Conservation (phyloP, 2,888 invertebrate species). For the Microctonus hyperodae region DNA sequence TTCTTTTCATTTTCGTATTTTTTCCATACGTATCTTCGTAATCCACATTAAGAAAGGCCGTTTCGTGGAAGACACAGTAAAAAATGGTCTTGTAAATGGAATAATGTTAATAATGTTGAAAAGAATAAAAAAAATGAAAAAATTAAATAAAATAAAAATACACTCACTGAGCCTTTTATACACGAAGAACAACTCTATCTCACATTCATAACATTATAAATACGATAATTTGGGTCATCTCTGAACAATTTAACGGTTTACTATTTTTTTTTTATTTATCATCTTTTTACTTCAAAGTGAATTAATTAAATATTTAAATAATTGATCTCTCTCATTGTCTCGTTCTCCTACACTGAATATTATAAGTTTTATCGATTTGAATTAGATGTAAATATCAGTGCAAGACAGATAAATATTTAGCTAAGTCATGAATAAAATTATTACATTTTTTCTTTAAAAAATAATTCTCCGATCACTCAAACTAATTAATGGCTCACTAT, state of each 20-base stretch:
- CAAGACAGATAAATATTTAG: constrained; percentile 6
- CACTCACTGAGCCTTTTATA: constrained; percentile 31
- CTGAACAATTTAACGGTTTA: constrained; percentile 43
- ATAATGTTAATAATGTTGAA: too few relatives aligned
- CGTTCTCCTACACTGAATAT: constrained; percentile 9
- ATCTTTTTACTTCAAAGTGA: constrained; percentile 23
- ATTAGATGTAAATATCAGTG: constrained; percentile 27
- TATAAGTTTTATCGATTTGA: constrained; percentile 19
- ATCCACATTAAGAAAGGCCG: constrained; percentile 46
- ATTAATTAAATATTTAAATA: constrained; percentile 24
- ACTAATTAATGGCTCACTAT: constrained; percentile 1
- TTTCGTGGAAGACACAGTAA: constrained; percentile 47
- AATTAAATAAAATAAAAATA: constrained; percentile 17
- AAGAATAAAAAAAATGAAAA: constrained; percentile 31
- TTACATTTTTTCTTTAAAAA: constrained; percentile 13
- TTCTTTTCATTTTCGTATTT: constrained; percentile 23
- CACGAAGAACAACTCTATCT: constrained; percentile 38
- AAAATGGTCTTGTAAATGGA: constrained; percentile 45
- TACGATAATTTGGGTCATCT: constrained; percentile 39
- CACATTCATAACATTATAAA: constrained; percentile 42
- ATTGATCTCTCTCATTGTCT: constrained; percentile 8
- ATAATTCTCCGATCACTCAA: constrained; percentile 2
- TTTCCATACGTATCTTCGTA: constrained; percentile 36
- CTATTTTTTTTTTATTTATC: constrained; percentile 29
- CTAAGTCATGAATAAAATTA: constrained; percentile 9